phyloP scores from a whole-genome alignment of 2,888 invertebrate genomes.

The Leptopilina drosophilae region DNA sequence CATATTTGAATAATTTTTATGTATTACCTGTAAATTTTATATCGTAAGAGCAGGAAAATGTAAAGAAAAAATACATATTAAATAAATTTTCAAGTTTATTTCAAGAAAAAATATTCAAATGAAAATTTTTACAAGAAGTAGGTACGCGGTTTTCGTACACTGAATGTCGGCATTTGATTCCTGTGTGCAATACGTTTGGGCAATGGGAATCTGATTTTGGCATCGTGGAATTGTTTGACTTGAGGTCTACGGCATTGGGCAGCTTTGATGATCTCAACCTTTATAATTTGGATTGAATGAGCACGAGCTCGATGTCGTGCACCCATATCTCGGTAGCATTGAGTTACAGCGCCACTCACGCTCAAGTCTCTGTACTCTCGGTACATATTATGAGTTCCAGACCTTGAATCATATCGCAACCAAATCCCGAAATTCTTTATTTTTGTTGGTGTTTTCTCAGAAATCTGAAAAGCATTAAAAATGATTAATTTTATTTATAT shows the following conservation, averaged over 20 bases:
- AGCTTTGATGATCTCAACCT: constrained; percentile 94
- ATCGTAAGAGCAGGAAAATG: no score
- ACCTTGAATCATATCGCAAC: constrained; percentile 98
- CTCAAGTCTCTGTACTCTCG: constrained; percentile 98
- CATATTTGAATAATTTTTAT: no score
- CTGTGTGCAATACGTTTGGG: constrained; percentile 92
- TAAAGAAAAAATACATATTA: no score
- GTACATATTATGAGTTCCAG: constrained; percentile 99
- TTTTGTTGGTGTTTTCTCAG: constrained; percentile 94
- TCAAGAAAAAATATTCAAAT: background rate
- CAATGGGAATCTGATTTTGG: constrained; percentile 97
- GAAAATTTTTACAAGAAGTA: constrained; percentile 81
- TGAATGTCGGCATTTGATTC: constrained; percentile 90
- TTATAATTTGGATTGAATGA: constrained; percentile 98
- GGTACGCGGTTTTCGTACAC: constrained; percentile 88
- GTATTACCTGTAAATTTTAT: no score
- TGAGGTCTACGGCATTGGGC: constrained; percentile 94
- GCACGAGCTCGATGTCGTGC: constrained; percentile 98
- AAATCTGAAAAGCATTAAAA: constrained; percentile 80
- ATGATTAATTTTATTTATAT: no score
- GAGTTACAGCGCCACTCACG: constrained; percentile 97
- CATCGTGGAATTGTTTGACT: constrained; percentile 99
- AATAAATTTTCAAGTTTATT: constrained; percentile 9
- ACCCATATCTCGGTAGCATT: constrained; percentile 94
- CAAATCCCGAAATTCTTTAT: constrained; percentile 99